A percentile compares a stretch with the other conserved stretches of the same genome.
These are phyloP conservation scores for Syngnathoides biaculeatus DNA, from an alignment of 2,113 vertebrate species.

Conservation along the genomic window DNA sequence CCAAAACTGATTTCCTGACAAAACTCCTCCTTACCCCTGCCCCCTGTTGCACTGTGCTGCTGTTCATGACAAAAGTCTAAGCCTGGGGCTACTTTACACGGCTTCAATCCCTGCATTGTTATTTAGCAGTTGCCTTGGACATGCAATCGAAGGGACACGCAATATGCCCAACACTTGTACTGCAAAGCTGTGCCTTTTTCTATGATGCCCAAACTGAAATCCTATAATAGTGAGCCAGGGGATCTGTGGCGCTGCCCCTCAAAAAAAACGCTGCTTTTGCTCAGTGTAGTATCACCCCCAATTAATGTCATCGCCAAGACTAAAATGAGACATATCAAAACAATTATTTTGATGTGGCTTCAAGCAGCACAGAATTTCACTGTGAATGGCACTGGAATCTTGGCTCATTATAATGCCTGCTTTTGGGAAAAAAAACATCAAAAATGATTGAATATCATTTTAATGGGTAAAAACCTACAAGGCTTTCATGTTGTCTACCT, in stretches of 20 bases:
- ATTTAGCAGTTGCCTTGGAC: conserved; percentile 65
- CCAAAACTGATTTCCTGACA: conserved; percentile 16
- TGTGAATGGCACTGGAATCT: conserved; percentile 55
- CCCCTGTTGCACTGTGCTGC: conserved; percentile 55
- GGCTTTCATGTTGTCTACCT: conserved; percentile 65
- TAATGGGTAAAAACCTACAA: conserved; percentile 65
- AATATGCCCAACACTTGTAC: conserved; percentile 61
- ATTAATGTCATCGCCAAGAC: conserved; percentile 65
- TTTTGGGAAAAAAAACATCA: conserved; percentile 66
- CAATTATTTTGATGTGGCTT: conserved; percentile 71
- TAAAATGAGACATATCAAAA: conserved; percentile 65
- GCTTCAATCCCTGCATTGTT: conserved; percentile 62
- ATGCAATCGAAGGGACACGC: conserved; percentile 65
- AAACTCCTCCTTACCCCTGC: conserved; percentile 3
- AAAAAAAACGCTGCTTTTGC: conserved; percentile 47
- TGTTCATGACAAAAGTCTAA: conserved; percentile 70
- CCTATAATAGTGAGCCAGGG: conserved; percentile 51
- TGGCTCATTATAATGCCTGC: conserved; percentile 60
- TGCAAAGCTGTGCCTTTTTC: conserved; percentile 42
- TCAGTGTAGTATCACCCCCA: conserved; percentile 51
- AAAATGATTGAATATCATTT: conserved; percentile 72
- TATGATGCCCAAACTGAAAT: conserved; percentile 43
- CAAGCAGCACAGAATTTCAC: conserved; percentile 59
- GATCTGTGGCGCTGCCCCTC: conserved; percentile 47
- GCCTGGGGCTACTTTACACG: conserved; percentile 56